phyloP scores from a whole-genome alignment of 2,888 invertebrate species.

The Diarsia brunnea region DNA sequence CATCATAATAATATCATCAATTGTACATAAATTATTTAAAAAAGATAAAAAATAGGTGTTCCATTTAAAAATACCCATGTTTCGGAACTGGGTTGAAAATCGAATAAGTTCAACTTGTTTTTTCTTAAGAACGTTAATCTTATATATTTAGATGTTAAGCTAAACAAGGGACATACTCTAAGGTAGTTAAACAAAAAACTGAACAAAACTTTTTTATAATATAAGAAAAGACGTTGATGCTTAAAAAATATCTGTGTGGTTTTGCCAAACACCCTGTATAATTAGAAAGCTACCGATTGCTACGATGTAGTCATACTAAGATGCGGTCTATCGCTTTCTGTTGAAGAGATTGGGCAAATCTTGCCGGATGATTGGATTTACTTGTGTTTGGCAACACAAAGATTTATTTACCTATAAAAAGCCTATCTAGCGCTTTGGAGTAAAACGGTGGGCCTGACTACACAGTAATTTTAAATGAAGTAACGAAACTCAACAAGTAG shows the following conservation, averaged over 20 bases:
- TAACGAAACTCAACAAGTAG: background rate
- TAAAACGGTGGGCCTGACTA: background rate
- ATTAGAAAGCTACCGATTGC: conserved; percentile 15
- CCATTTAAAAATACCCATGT: background rate
- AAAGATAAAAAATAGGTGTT: too few species aligned
- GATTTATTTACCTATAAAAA: background rate
- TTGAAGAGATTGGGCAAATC: conserved; percentile 37
- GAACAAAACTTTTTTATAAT: background rate
- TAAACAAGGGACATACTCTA: background rate
- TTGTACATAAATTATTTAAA: too few species aligned
- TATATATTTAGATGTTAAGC: background rate
- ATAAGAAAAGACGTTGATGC: background rate
- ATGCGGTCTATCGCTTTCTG: conserved; percentile 20
- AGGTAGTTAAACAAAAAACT: background rate
- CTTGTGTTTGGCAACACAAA: conserved; percentile 9
- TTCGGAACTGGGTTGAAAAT: background rate
- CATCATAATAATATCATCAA: background rate
- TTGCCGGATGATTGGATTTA: conserved; percentile 7
- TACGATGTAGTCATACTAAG: background rate
- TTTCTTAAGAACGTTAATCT: background rate
- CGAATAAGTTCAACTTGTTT: background rate
- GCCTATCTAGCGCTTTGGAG: background rate
- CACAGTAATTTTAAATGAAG: background rate
- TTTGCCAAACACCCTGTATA: background rate
- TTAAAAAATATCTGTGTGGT: background rate